These are phyloP conservation scores for Alectura lathami DNA, from an alignment of 2,113 vertebrate species.

Conservation along the genomic window DNA sequence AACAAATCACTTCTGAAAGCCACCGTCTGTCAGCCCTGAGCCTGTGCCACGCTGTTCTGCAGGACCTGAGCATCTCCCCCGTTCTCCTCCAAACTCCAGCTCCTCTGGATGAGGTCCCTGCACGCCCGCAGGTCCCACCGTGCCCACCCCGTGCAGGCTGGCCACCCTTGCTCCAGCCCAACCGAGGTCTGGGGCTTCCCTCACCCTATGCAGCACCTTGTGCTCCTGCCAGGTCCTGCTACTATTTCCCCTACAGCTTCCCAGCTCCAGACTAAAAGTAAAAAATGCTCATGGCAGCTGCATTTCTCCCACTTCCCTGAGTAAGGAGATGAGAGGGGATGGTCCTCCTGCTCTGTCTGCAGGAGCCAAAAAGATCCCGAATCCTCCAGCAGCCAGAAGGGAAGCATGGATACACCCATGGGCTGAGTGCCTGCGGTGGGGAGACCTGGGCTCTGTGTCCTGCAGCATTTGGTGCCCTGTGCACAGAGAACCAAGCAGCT, in stretches of 20 bases:
- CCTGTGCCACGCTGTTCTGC: rapidly evolving
- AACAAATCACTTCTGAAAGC: neutral
- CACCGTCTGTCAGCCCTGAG: neutral
- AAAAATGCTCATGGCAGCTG: neutral
- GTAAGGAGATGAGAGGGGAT: neutral
- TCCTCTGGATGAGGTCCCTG: rapidly evolving
- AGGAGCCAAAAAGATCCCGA: neutral
- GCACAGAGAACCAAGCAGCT: rapidly evolving
- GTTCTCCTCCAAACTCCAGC: rapidly evolving
- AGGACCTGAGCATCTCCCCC: neutral
- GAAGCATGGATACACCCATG: neutral
- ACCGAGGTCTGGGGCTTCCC: neutral
- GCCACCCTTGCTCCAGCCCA: neutral
- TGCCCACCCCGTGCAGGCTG: rapidly evolving
- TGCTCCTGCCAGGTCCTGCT: neutral
- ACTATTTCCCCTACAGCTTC: neutral
- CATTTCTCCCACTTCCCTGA: neutral
- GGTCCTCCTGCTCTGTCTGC: neutral
- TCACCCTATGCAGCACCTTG: too few species aligned
- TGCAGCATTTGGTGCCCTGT: neutral
- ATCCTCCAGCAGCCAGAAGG: neutral
- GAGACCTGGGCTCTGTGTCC: neutral
- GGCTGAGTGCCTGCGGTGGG: neutral
- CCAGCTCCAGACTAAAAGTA: conserved; percentile 45
- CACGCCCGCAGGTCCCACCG: rapidly evolving